phyloP scores from a whole-genome alignment of 2,888 invertebrate genomes.

The Deilephila elpenor region DNA sequence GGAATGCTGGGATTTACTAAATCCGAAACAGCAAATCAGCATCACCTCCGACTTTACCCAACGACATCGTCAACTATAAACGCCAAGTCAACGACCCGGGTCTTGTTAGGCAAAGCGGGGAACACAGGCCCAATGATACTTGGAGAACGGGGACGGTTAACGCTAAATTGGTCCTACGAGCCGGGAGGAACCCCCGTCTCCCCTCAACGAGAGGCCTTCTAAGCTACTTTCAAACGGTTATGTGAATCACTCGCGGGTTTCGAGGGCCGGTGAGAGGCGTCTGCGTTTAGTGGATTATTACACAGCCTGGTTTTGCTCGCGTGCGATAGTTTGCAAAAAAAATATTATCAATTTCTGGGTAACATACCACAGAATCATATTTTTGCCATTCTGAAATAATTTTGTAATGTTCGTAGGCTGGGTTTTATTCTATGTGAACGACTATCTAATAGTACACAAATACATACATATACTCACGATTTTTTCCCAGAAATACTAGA shows the following conservation, averaged over 20 bases:
- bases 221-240: slow-evolving; percentile 6
- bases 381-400: no score
- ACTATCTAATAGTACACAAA: no score
- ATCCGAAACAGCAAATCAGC: no score
- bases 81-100: slow-evolving; percentile 56
- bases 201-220: background rate
- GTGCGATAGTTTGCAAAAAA: no score
- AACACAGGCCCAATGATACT: slow-evolving; percentile 45
- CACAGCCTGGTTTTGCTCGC: no score
- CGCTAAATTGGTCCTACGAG: slow-evolving; percentile 42
- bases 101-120: slow-evolving; percentile 63
- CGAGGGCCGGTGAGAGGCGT: background rate
- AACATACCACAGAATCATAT: no score
- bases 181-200: background rate
- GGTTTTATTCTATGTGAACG: no score
- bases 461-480: no score
- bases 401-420: no score
- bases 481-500: no score
- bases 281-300: background rate
- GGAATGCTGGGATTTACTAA: no score
- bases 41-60: background rate
- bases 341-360: no score
- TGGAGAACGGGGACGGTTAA: slow-evolving; percentile 47
- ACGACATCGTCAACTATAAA: slow-evolving; percentile 48
- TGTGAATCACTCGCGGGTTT: background rate